Percentiles rank a stretch among this genome's conserved stretches.
Evolutionary conservation across 2,113 vertebrate genomes (phyloP).

Genomic region (Ellobius talpinus): DNA sequence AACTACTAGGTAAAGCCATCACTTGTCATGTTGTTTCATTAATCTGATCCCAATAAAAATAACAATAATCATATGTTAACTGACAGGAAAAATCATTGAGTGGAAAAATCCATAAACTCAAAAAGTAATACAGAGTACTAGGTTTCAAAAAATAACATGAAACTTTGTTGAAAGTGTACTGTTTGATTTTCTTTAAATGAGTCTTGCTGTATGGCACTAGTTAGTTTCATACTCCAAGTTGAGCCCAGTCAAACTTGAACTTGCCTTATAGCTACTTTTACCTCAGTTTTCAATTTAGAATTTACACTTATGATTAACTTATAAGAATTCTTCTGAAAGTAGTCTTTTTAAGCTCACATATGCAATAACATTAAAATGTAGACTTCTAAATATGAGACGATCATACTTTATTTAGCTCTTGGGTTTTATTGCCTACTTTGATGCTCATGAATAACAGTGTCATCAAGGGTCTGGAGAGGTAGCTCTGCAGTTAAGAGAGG

Average conservation of each 20-base stretch:
- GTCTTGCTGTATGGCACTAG: neutral
- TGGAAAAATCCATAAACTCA: neutral
- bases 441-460: neutral
- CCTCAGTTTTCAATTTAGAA: neutral
- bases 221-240: neutral
- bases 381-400: neutral
- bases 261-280: neutral
- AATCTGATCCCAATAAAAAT: constrained; percentile 5
- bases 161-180: neutral
- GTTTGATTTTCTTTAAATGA: neutral
- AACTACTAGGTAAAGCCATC: neutral
- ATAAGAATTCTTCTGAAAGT: constrained; percentile 3
- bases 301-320: neutral
- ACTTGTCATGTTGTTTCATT: constrained; percentile 48
- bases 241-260: neutral
- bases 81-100: neutral
- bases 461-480: neutral
- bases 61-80: neutral
- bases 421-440: neutral
- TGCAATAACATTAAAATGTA: neutral
- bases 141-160: neutral
- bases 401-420: neutral
- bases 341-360: neutral
- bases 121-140: neutral
- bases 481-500: neutral